These are phyloP conservation scores for Gymnothorax javanicus DNA, from an alignment of 2,797 vertebrate genomes.

Conservation along the genomic window DNA sequence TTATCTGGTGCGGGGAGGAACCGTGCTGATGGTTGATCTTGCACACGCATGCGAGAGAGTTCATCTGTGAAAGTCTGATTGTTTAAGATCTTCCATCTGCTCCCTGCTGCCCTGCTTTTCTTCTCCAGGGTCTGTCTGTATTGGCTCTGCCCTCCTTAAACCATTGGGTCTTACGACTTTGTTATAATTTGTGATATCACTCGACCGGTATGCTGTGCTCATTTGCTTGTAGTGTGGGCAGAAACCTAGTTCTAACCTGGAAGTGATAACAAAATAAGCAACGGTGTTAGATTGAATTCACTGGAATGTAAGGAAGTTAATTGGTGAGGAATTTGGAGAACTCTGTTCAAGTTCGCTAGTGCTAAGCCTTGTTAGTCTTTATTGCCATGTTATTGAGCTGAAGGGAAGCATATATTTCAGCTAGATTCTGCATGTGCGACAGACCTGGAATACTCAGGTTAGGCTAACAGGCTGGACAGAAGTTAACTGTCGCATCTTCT, in stretches of 20 bases:
- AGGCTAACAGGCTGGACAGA: neutral
- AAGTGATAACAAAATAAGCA: neutral
- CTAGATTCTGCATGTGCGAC: neutral
- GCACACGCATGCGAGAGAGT: conserved; percentile 1
- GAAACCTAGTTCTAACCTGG: neutral
- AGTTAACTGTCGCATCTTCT: neutral
- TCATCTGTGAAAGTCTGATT: conserved; percentile 28
- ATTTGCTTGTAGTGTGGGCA: neutral
- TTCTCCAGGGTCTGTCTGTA: neutral
- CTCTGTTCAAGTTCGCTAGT: neutral
- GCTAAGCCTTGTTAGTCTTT: neutral
- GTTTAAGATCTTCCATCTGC: neutral
- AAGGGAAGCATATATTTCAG: neutral
- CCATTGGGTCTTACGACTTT: neutral
- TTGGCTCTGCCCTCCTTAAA: neutral
- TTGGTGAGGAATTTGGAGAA: neutral
- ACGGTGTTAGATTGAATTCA: neutral
- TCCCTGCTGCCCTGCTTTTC: neutral
- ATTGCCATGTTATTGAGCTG: neutral
- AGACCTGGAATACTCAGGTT: neutral
- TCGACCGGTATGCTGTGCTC: neutral
- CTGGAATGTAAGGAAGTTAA: neutral
- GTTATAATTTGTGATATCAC: neutral
- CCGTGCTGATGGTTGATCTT: conserved; percentile 31
- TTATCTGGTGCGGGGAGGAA: conserved; percentile 50